Base-by-base conservation (phyloP, 1,140 invertebrate genomes). In the Brachionus sp. region DNA sequence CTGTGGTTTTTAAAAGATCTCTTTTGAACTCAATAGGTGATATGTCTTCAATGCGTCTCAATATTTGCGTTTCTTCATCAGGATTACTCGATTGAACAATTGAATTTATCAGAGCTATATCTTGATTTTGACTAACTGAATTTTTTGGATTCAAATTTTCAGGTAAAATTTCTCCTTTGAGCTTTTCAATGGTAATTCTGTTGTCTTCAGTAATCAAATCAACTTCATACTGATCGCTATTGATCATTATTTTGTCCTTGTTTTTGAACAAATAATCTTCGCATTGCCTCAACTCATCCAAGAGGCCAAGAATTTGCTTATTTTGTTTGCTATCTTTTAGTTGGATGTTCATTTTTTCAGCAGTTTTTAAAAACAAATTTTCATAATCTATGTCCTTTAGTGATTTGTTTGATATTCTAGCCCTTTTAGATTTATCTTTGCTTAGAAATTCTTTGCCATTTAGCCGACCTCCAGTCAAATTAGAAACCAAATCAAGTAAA, bases 401-500 rank as follows among this genome's bases (percentile, higher is more conserved):
- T 7, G 33, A 35, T 46, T 85, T 85, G 19, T 12, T 12, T 23
- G 80, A 53, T 13, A 13, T 50, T 73, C 37, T 77, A 3, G 19
- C 13, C n/a, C 16, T 64, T 37, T 50, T 73, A 37, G 13, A 13
- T 42, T 53, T 57, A 39, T 68, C 66, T 25, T 84, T 64, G n/a
- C 37, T 57, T n/a, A 44, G 25, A 39, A 84, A 70, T 16, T 83
- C 66, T 25, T 84, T 57, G 4, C 87, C 85, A 23, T 85, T 88
- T 19, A 91, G 86, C 37, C 86, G 80, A 6, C 92, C 92, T 82
- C 92, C 92, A 4, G 93, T 94, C 50, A 97, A 86, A 66, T 89
- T 89, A 37, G 90, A 90, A 25, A 93, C 92, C 16, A 93, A 85
- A 16, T 93, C 91, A 33, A 98, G 87, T 23, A 97, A 87, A 75